These are phyloP conservation scores for Pyrrhia umbra DNA, from an alignment of 2,888 invertebrate genomes.

Conservation along the genomic window DNA sequence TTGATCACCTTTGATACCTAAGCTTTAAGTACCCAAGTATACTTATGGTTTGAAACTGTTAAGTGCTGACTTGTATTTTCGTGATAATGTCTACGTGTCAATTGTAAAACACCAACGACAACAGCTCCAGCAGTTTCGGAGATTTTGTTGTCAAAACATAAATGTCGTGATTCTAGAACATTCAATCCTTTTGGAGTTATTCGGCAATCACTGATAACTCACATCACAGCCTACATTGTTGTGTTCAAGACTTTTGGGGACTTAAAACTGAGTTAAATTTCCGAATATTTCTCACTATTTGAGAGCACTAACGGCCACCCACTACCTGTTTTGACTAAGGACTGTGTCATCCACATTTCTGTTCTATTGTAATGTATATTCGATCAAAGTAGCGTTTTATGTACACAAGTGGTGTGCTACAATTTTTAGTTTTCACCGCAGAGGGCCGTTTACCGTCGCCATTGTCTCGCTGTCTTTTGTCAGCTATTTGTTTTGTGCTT, in stretches of 20 bases:
- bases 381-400: conserved; percentile 85
- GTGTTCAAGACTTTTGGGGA: not conserved
- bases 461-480: conserved; percentile 73
- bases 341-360: conserved; percentile 85
- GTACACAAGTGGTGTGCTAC: conserved; percentile 85
- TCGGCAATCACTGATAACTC: not conserved
- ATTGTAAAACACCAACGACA: not conserved
- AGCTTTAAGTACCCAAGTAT: not conserved
- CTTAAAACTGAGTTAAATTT: conserved; percentile 15
- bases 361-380: conserved; percentile 88
- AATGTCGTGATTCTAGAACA: conserved; percentile 8
- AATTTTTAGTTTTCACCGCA: conserved; percentile 79
- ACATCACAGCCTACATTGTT: conserved; percentile 21
- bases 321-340: conserved; percentile 73
- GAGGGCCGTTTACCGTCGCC: conserved; percentile 61
- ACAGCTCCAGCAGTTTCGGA: not conserved
- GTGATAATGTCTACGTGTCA: conserved; percentile 26
- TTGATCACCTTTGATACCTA: not conserved
- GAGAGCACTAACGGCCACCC: conserved; percentile 65
- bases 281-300: conserved; percentile 11
- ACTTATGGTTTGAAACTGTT: not conserved
- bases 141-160: not conserved
- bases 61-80: not conserved
- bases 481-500: conserved; percentile 64
- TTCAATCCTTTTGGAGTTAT: conserved; percentile 3